phyloP scores from a whole-genome alignment of 2,113 vertebrate genomes.

The Shinisaurus crocodilurus region DNA sequence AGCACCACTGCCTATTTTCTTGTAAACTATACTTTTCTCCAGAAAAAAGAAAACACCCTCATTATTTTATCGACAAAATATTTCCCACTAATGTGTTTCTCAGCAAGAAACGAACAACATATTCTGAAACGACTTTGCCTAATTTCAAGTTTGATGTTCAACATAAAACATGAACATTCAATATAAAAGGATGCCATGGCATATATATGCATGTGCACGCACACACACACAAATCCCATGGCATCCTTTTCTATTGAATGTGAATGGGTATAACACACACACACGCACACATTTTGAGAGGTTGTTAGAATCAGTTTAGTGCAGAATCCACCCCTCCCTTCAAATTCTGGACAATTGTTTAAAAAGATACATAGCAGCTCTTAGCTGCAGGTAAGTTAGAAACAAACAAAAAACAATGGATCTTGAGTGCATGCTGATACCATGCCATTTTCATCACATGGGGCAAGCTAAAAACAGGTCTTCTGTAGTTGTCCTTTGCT shows the following conservation, averaged over 20 bases:
- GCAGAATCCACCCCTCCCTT: constrained; percentile 24
- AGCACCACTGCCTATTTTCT: constrained; percentile 43
- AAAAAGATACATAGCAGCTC: constrained; percentile 16
- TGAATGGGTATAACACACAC: neutral
- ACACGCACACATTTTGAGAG: constrained; percentile 34
- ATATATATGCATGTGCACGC: neutral
- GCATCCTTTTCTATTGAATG: constrained; percentile 8
- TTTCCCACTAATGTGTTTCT: constrained; percentile 61
- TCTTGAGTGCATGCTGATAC: accelerated
- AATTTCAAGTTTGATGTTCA: constrained; percentile 61
- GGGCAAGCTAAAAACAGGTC: constrained; percentile 34
- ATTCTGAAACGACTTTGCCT: constrained; percentile 56
- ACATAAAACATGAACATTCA: constrained; percentile 34
- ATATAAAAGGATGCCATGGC: constrained; percentile 51
- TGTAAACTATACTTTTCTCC: constrained; percentile 22
- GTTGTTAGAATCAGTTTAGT: constrained; percentile 43
- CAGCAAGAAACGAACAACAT: constrained; percentile 51
- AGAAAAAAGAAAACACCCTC: neutral
- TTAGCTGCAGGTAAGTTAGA: neutral
- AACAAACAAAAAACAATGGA: neutral
- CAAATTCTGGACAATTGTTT: constrained; percentile 39
- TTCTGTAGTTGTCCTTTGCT: constrained; percentile 30
- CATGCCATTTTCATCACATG: neutral
- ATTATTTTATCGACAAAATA: constrained; percentile 48
- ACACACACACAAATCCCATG: neutral